phyloP scores from a whole-genome alignment of 2,888 invertebrate genomes.

The Diaprepes abbreviatus region DNA sequence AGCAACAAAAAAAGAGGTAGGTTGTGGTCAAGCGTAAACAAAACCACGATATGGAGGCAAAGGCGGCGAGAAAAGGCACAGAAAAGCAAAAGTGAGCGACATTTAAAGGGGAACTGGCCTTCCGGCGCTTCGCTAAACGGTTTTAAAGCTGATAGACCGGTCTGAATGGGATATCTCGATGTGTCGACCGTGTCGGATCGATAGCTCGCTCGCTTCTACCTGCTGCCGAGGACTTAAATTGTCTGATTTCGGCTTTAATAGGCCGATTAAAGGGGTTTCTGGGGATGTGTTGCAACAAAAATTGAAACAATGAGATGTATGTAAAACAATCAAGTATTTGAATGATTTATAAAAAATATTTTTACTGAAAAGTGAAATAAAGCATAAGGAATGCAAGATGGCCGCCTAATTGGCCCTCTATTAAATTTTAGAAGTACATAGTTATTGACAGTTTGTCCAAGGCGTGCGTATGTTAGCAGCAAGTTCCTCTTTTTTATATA shows the following conservation, averaged over 20 bases:
- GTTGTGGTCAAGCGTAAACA: conserved; percentile 46
- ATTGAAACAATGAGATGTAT: neutral
- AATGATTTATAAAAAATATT: too few relatives aligned
- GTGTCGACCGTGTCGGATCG: conserved; percentile 36
- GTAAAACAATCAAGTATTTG: too few relatives aligned
- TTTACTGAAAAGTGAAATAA: too few relatives aligned
- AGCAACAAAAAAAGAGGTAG: conserved; percentile 29
- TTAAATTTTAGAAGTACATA: too few relatives aligned
- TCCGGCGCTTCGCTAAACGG: conserved; percentile 55
- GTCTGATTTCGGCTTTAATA: conserved; percentile 36
- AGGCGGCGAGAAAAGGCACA: conserved; percentile 23
- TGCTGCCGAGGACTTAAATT: conserved; percentile 40
- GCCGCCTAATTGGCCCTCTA: neutral
- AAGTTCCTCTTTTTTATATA: too few relatives aligned
- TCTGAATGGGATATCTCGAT: conserved; percentile 53
- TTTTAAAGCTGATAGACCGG: conserved; percentile 57
- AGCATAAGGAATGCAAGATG: neutral
- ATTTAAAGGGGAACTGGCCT: conserved; percentile 34
- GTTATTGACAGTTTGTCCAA: too few relatives aligned
- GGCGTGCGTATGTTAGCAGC: too few relatives aligned
- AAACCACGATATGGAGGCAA: conserved; percentile 21
- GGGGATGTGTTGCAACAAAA: neutral
- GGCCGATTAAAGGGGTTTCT: conserved; percentile 29
- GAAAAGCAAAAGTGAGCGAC: conserved; percentile 49
- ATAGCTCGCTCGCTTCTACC: conserved; percentile 37